A percentile compares a stretch with the other conserved stretches of the same genome.
phyloP scores from a whole-genome alignment of 2,888 invertebrate species.

The Nineta flava region DNA sequence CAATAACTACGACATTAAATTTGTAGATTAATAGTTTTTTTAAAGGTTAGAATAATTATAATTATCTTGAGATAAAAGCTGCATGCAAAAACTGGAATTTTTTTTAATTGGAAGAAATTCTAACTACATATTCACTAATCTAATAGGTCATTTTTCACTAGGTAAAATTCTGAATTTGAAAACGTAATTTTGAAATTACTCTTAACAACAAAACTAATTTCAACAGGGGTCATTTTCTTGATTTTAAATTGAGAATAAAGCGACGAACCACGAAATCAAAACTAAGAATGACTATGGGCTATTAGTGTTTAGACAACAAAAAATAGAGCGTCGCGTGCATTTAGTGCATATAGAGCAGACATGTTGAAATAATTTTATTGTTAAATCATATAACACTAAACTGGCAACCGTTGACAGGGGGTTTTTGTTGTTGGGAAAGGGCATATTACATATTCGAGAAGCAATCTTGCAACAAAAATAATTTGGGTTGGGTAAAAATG shows the following conservation, averaged over 20 bases:
- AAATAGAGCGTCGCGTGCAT: too few species aligned
- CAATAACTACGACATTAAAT: not conserved
- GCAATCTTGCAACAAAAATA: too few species aligned
- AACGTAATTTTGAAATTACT: not conserved
- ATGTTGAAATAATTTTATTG: not conserved
- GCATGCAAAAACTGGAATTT: constrained; percentile 3
- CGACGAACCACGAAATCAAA: too few species aligned
- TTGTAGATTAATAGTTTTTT: constrained; percentile 2
- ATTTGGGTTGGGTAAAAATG: not conserved
- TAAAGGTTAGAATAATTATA: constrained; percentile 3
- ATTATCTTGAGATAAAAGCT: not conserved
- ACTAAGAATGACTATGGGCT: too few species aligned
- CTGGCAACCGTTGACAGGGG: constrained; percentile 1
- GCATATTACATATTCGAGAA: not conserved
- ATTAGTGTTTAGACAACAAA: too few species aligned
- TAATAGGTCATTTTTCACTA: not conserved
- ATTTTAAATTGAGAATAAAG: too few species aligned
- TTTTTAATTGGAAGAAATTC: not conserved
- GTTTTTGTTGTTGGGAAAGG: not conserved
- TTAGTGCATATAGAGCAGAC: not conserved
- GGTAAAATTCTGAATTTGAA: not conserved
- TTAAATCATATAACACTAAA: not conserved
- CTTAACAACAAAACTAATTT: not conserved
- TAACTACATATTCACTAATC: constrained; percentile 1
- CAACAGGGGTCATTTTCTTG: not conserved